Base-by-base conservation (phyloP, 2,797 vertebrate species). In the Hydrolagus colliei region DNA sequence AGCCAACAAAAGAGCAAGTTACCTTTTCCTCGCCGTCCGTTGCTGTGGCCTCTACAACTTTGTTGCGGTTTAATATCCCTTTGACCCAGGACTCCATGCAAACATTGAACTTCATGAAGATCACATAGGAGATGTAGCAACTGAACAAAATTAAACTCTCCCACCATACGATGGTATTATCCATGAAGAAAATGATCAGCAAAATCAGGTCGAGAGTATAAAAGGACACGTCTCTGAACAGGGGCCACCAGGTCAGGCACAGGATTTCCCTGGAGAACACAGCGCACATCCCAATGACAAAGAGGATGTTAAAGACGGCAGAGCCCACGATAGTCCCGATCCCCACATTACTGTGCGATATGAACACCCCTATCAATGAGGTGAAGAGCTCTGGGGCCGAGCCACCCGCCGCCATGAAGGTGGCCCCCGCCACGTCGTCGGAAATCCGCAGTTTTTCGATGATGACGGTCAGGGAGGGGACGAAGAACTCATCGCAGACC, bases 281-380 rank as follows among this genome's bases (percentile, higher is more conserved):
- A 89, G 98, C 98, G 86, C 98, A 99, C 98, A 99, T 99, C 88
- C 98, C 98, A 76, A 99, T 99, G 89, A 99, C 98, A 52, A 99
- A 99, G 74, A 99, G 94, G 91, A 99, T 99, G 91, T 99, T 99
- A 94, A 99, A 99, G 88, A 99, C 98, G 0, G 98, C 98, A 0
- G 98, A 99, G 89, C 98, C 98, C 88, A 99, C 98, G 7, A 99
- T 99, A 79, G 98, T 99, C 86, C 98, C 97, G 86, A 99, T 99
- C 90, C 98, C 98, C 18, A 99, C 97, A 0, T 99, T 99, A 93
- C 98, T 99, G 91, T 97, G 98, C 0, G 98, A 97, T 92, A 99
- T 97, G 92, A 99, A 99, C 77, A 99, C 96, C 18, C 98, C 98
- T 71, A 99, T 99, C 89, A 99, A 94, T 86, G 98, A 99, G 22